Base-by-base conservation (phyloP, 2,888 invertebrate species). In the Trachelus iudaicus region DNA sequence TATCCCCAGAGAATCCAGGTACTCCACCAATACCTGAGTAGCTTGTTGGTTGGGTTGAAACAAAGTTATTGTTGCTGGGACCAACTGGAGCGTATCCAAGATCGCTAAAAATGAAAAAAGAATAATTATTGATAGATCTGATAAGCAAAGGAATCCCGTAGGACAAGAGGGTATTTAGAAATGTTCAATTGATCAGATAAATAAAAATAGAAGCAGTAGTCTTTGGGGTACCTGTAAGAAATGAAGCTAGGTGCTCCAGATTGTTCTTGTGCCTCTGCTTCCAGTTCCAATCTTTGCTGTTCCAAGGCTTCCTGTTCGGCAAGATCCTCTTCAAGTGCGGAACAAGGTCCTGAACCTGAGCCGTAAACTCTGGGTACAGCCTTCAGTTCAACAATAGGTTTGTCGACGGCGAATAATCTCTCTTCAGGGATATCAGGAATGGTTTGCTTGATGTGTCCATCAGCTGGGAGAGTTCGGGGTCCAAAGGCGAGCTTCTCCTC, bases 401-500 rank as follows among this genome's bases (percentile, higher is more conserved):
- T 93, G 73, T 93, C 93, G n/a, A 93, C 85, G n/a, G 89, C 90
- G 81, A 92, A 92, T 4, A 94, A 89, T 79, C 92, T 92, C 81
- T 93, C 93, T 85, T 94, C 94, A 3, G 93, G 92, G 34, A 94
- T 90, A 35, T 92, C 89, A 13, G 85, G 86, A 34, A 87, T 85
- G 34, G 89, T 75, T 23, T 77, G 80, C 1, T 77, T 69, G 1
- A 40, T 30, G 31, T 75, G 87, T 0, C 89, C 87, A 76, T 94
- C 92, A 30, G 90, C 85, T 1, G 94, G 94, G 1, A 83, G 73
- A 30, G 91, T 92, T 13, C 91, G 89, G 80, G 93, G 94, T 2
- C 94, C 94, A 81, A 92, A 94, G 6, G 92, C 88, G 11, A 94
- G 85, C 81, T 91, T 92, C 12, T 93, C 93, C 85, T 94, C 94